Evolutionary conservation across 2,113 vertebrate species (phyloP).

Genomic region (Sebastes fasciatus): DNA sequence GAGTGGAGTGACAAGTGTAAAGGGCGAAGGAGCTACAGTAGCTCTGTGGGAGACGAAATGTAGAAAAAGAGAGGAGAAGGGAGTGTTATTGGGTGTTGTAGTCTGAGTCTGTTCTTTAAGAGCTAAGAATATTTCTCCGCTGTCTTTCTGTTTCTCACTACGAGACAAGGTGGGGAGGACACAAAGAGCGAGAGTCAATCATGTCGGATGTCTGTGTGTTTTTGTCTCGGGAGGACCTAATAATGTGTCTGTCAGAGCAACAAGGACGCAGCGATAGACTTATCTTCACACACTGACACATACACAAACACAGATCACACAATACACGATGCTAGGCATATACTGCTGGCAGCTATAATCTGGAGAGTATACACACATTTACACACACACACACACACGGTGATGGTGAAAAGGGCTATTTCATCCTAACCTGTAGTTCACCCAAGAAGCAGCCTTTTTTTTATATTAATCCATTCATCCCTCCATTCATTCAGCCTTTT

Average conservation of each 20-base stretch:
- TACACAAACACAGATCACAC: slow-evolving; percentile 10
- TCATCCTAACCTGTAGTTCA: slow-evolving; percentile 29
- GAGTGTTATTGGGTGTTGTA: slow-evolving; percentile 16
- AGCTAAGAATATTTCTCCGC: slow-evolving; percentile 56
- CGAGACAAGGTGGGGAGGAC: slow-evolving; percentile 48
- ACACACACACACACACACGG: background rate
- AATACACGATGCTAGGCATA: background rate
- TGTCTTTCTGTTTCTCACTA: slow-evolving; percentile 14
- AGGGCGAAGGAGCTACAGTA: background rate
- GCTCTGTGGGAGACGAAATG: background rate
- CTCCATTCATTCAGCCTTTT: slow-evolving; percentile 25
- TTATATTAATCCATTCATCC: slow-evolving; percentile 33
- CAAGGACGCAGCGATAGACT: slow-evolving; percentile 56
- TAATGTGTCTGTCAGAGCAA: slow-evolving; percentile 64
- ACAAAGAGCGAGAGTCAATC: slow-evolving; percentile 51
- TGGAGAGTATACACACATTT: slow-evolving; percentile 9
- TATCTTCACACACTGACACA: slow-evolving; percentile 38
- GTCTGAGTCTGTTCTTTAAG: slow-evolving; percentile 29
- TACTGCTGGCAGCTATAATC: slow-evolving; percentile 13
- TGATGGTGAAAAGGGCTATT: slow-evolving; percentile 19
- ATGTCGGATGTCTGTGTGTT: slow-evolving; percentile 37
- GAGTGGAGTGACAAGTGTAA: background rate
- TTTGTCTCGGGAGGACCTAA: slow-evolving; percentile 60
- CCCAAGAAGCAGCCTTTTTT: slow-evolving; percentile 14
- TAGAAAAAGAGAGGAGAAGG: background rate